Base-by-base conservation (phyloP, 2,113 vertebrate species). In the Arizona elegans region DNA sequence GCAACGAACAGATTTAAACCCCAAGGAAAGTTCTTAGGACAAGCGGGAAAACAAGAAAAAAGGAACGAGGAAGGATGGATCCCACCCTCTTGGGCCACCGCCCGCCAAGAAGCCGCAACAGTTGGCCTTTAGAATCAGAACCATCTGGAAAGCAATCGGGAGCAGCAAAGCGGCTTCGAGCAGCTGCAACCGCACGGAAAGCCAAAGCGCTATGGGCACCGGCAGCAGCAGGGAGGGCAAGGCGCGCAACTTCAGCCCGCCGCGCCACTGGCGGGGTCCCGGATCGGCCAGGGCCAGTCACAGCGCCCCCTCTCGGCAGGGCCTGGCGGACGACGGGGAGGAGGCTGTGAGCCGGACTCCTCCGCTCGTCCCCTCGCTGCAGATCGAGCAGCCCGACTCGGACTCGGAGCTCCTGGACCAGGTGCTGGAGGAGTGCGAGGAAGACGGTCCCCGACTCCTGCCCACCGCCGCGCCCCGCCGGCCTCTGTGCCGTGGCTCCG, bases 391-490 rank as follows among this genome's bases (percentile, higher is more conserved):
- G 91, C 86, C 85, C 29, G 95, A 94, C 38, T 95, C 94, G 53
- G 75, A 96, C 92, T 85, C 95, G 94, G 94, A 92, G 96, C 95
- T 96, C 94, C 95, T 97, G 96, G 95, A 97, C 93, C 91, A 96
- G 87, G 75, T 96, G 92, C 93, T 97, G 95, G 95, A 90, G 1
- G 96, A 97, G 93, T 94, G 95, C 4, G 94, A 86, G 70, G 95
- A 95, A 24, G 75, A 33, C 53, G 89, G 85, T 23, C 38, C 29
- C 13, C 47, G 8, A 19, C 92, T 93, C 95, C 3, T 17, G 55
- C 33, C 12, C 3, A 1, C 12, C 1, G 56, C 11, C 0, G 2
- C 88, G 24, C 43, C n/a, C 17, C 88, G 86, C 12, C 38, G 81
- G 54, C 24, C 58, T 12, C 3, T 19, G 23, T 65, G 87, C 75